phyloP scores from a whole-genome alignment of 2,113 vertebrate species.

The Callospermophilus lateralis region DNA sequence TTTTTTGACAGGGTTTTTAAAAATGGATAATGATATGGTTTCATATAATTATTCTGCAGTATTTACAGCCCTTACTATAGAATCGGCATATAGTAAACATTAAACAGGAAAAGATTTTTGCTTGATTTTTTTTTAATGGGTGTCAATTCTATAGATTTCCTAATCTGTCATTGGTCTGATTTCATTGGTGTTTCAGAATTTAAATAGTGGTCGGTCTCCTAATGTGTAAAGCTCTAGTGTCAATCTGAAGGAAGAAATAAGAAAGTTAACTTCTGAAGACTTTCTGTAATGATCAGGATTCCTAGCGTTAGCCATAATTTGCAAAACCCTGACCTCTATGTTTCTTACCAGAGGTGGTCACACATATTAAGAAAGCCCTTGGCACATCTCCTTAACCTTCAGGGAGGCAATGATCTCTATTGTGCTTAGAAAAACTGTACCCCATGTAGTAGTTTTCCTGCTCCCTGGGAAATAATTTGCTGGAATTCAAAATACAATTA shows the following conservation, averaged over 20 bases:
- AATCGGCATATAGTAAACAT: conserved; percentile 9
- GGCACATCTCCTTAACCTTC: conserved; percentile 49
- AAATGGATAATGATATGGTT: not conserved
- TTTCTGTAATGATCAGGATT: not conserved
- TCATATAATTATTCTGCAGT: not conserved
- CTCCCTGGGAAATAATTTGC: conserved; percentile 70
- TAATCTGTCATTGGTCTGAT: conserved; percentile 60
- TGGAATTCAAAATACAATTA: conserved; percentile 77
- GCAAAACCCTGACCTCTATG: conserved; percentile 37
- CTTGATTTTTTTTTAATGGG: conserved; percentile 52
- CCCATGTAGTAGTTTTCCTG: conserved; percentile 36
- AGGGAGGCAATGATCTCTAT: conserved; percentile 56
- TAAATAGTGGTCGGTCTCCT: not conserved
- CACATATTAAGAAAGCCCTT: not conserved
- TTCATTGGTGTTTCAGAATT: conserved; percentile 29
- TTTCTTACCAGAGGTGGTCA: conserved; percentile 29
- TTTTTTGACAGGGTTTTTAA: not conserved
- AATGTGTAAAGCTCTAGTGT: not conserved
- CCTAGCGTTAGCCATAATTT: not conserved
- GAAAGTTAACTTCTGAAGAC: not conserved
- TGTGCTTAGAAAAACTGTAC: conserved; percentile 43
- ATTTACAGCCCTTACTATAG: conserved; percentile 38
- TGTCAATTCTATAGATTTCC: conserved; percentile 41
- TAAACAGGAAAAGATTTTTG: conserved; percentile 60
- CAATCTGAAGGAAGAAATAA: not conserved